Conservation (phyloP, 2,888 invertebrate species). For the Drosophila anceps region DNA sequence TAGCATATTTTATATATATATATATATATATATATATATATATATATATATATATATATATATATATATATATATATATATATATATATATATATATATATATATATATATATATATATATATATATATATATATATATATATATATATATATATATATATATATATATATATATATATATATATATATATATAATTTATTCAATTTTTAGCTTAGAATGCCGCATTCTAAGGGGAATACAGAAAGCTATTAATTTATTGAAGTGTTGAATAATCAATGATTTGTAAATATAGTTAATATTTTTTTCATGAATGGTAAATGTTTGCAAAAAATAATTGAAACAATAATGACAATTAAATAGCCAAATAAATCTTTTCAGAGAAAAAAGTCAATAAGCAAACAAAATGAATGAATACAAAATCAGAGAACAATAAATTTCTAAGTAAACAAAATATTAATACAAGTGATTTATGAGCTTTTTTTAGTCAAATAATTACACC, state of each 20-base stretch:
- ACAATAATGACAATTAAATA: background rate
- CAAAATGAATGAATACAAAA: background rate
- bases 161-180: too few relatives aligned
- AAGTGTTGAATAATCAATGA: background rate
- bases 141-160: too few relatives aligned
- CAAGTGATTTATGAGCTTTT: slow-evolving; percentile 39
- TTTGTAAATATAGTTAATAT: background rate
- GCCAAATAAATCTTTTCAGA: slow-evolving; percentile 11
- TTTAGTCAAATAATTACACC: slow-evolving; percentile 31
- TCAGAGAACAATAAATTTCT: background rate
- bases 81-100: too few relatives aligned
- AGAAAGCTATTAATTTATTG: background rate
- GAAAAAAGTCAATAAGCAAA: slow-evolving; percentile 1
- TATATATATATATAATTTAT: background rate
- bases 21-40: background rate
- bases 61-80: too few relatives aligned
- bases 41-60: too few relatives aligned
- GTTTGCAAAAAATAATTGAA: background rate
- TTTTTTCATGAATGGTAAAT: background rate
- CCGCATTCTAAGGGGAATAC: too few relatives aligned
- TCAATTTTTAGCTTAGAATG: background rate
- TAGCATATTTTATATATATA: background rate
- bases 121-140: too few relatives aligned
- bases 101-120: too few relatives aligned
- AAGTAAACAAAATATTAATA: slow-evolving; percentile 21